phyloP scores from a whole-genome alignment of 2,113 vertebrate species.

The Sminthopsis crassicaudata region DNA sequence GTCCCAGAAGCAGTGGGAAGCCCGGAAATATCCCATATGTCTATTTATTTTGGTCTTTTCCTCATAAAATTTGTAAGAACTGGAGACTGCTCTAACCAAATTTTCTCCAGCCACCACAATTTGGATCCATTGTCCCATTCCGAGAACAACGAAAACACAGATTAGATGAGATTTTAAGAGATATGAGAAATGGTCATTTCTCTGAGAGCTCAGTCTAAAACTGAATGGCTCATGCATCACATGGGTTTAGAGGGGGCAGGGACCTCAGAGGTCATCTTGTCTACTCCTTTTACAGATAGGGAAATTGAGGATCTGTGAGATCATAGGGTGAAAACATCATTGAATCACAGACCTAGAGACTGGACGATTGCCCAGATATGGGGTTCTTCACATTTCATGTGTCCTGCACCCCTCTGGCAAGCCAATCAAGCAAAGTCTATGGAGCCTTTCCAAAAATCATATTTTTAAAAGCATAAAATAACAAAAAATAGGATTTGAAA shows the following conservation, averaged over 20 bases:
- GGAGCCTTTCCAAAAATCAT: background rate
- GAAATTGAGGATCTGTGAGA: background rate
- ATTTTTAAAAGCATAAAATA: background rate
- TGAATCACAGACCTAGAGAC: background rate
- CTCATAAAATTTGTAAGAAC: conserved; percentile 65
- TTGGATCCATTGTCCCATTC: background rate
- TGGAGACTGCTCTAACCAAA: conserved; percentile 73
- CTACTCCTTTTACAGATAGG: background rate
- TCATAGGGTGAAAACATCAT: background rate
- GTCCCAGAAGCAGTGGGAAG: conserved; percentile 68
- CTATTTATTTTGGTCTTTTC: conserved; percentile 76
- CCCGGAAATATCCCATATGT: conserved; percentile 70
- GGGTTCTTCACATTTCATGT: background rate
- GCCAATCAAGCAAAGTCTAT: background rate
- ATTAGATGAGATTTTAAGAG: conserved; percentile 73
- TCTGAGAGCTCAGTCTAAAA: conserved; percentile 53
- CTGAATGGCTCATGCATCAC: conserved; percentile 18
- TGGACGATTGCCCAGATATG: background rate
- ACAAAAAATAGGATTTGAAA: background rate
- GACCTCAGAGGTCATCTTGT: background rate
- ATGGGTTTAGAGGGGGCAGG: conserved; percentile 18
- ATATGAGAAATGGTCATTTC: conserved; percentile 66
- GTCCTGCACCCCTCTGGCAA: background rate
- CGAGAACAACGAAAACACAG: conserved; percentile 67
- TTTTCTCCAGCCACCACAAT: conserved; percentile 67